Evolutionary conservation across 2,113 vertebrate species (phyloP).

Genomic region (Tenebrosternarchus preto): DNA sequence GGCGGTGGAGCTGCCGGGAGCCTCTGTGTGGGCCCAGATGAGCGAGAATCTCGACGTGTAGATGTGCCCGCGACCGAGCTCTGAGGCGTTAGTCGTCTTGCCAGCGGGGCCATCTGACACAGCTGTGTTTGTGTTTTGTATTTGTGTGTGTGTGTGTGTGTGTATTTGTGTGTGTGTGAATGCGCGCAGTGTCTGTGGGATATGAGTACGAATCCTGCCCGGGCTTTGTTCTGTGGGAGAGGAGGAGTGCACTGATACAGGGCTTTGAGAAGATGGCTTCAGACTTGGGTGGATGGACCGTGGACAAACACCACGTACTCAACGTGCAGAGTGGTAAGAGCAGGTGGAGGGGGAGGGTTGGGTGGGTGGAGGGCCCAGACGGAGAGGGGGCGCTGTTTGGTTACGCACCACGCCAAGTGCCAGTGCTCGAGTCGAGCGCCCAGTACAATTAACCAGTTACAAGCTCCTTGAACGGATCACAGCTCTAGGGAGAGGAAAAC

Average conservation of each 20-base stretch:
- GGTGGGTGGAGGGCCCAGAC: background rate
- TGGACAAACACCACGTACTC: constrained; percentile 86
- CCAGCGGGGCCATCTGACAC: background rate
- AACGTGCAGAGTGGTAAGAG: constrained; percentile 86
- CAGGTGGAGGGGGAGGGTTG: no score
- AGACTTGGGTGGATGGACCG: constrained; percentile 84
- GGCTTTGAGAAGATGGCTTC: constrained; percentile 87
- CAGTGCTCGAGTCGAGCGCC: no score
- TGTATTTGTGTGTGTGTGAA: constrained; percentile 42
- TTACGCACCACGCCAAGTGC: no score
- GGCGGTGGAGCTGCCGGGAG: background rate
- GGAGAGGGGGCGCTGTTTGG: no score
- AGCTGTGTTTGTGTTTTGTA: background rate
- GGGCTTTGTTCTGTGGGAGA: constrained; percentile 84
- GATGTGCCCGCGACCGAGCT: background rate
- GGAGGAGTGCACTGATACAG: constrained; percentile 81
- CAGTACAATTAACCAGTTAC: no score
- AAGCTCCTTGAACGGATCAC: no score
- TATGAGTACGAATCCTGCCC: constrained; percentile 86
- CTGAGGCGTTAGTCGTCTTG: background rate
- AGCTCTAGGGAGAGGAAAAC: background rate
- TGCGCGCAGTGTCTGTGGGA: constrained; percentile 80
- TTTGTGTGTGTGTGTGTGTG: background rate
- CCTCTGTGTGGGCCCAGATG: background rate
- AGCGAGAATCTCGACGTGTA: constrained; percentile 4